Conservation (phyloP, 2,113 vertebrate genomes). For the Gopherus flavomarginatus region DNA sequence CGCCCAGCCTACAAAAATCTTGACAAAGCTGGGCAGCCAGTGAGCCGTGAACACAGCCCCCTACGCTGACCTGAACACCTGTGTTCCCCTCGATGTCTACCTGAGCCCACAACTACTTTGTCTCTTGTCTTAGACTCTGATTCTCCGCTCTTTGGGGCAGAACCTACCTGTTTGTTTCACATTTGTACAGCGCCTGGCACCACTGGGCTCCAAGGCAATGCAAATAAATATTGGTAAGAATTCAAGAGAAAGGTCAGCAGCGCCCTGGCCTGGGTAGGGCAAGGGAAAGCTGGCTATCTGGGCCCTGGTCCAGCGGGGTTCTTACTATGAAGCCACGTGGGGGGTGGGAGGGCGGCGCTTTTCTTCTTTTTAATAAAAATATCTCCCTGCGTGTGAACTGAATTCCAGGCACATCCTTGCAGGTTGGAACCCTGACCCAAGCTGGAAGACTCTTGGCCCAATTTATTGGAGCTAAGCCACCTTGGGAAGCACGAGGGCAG, state of each 20-base stretch:
- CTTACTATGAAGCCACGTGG: background rate
- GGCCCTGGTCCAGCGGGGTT: background rate
- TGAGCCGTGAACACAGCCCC: too few species aligned
- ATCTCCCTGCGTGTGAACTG: background rate
- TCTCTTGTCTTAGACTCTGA: too few species aligned
- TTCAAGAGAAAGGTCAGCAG: background rate
- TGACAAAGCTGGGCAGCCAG: too few species aligned
- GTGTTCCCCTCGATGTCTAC: too few species aligned
- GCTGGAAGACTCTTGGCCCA: background rate
- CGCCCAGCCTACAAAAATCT: too few species aligned
- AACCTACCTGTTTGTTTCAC: too few species aligned
- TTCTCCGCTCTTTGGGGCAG: too few species aligned
- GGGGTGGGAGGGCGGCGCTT: fast-evolving
- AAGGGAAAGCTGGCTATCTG: background rate
- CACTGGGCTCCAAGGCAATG: too few species aligned
- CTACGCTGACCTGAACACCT: too few species aligned
- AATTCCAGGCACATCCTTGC: background rate
- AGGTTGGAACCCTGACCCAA: background rate
- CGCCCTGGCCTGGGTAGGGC: background rate
- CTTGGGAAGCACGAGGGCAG: background rate
- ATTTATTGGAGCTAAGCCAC: background rate
- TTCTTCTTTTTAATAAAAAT: background rate
- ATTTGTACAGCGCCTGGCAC: too few species aligned
- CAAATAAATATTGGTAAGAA: too few species aligned
- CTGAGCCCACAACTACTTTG: too few species aligned